phyloP scores from a whole-genome alignment of 1,140 invertebrate species.

The Muscidifurax raptorellus region DNA sequence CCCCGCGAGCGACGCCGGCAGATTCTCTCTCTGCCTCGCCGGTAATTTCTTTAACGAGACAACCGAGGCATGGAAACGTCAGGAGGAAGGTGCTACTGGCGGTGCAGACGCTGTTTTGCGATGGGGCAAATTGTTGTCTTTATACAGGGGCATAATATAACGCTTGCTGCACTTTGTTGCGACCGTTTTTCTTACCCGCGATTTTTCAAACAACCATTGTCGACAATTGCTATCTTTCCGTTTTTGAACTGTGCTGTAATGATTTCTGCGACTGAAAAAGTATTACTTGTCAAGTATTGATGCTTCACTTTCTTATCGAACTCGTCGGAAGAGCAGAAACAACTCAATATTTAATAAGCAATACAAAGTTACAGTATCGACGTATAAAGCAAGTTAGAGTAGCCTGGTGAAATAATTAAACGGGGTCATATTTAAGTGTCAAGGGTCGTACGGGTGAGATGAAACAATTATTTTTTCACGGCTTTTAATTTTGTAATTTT shows the following conservation, averaged over 20 bases:
- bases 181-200: background rate
- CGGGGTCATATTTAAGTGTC: background rate
- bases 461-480: background rate
- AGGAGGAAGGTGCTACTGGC: background rate
- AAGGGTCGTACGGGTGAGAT: background rate
- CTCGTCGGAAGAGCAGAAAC: background rate
- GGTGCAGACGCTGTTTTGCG: background rate
- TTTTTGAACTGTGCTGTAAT: no score
- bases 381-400: background rate
- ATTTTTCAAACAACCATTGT: no score
- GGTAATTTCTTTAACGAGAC: slow-evolving; percentile 59
- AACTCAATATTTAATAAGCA: background rate
- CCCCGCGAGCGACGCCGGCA: background rate
- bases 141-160: background rate
- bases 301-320: background rate
- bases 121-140: slow-evolving; percentile 28
- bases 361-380: background rate
- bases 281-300: no score
- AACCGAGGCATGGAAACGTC: slow-evolving; percentile 50
- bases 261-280: no score
- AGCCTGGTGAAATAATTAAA: background rate
- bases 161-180: background rate
- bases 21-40: slow-evolving; percentile 53
- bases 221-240: no score
- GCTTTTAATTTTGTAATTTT: slow-evolving; percentile 16